phyloP scores from a whole-genome alignment of 2,797 vertebrate species.

The Eospalax fontanierii region DNA sequence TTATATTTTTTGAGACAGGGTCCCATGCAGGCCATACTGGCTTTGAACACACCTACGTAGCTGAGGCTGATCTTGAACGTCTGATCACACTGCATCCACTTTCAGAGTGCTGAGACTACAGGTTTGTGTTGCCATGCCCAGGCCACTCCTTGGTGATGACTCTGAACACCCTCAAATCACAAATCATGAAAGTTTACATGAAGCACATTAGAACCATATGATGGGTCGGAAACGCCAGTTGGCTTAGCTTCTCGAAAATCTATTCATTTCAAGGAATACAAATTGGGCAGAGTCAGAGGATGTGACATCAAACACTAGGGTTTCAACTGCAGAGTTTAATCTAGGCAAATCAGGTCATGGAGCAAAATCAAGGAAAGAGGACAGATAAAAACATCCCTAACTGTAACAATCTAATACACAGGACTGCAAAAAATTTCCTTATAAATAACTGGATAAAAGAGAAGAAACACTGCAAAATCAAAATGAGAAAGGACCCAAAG shows the following conservation, averaged over 20 bases:
- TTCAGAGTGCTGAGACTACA: not conserved
- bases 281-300: not conserved
- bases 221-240: not conserved
- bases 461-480: conserved; percentile 59
- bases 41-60: no score
- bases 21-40: no score
- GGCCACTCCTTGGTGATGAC: not conserved
- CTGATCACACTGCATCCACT: no score
- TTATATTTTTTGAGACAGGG: conserved; percentile 4
- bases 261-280: conserved; percentile 16
- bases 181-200: conserved; percentile 23
- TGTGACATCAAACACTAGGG: not conserved
- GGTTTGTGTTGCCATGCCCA: not conserved
- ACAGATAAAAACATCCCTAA: conserved; percentile 59
- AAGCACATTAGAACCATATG: conserved; percentile 45
- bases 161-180: not conserved
- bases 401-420: conserved; percentile 44
- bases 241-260: conserved; percentile 48
- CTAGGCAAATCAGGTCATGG: conserved; percentile 46
- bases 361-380: conserved; percentile 44
- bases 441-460: conserved; percentile 4
- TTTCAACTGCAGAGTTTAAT: conserved; percentile 47
- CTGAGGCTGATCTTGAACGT: not conserved
- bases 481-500: conserved; percentile 36
- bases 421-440: conserved; percentile 41